Evolutionary conservation across 2,888 invertebrate species (phyloP).

Genomic region (Argynnis bischoffii): DNA sequence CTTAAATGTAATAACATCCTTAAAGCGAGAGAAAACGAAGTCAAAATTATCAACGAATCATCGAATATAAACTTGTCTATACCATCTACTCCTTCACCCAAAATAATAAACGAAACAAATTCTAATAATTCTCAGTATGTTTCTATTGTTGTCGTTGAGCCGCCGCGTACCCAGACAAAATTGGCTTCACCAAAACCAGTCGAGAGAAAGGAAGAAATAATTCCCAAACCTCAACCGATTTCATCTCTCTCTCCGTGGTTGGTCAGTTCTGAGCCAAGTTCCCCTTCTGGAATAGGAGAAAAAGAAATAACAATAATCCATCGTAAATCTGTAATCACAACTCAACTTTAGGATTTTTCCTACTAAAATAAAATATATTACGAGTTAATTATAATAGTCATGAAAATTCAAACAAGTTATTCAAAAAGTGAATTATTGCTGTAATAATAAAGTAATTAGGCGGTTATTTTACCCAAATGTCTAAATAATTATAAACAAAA

Average conservation of each 20-base stretch:
- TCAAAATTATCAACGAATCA: slow-evolving; percentile 74
- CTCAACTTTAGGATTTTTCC: slow-evolving; percentile 82
- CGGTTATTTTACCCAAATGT: no score
- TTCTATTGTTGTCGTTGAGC: slow-evolving; percentile 77
- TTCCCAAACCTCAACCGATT: slow-evolving; percentile 82
- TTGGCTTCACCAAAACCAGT: slow-evolving; percentile 71
- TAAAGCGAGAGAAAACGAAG: slow-evolving; percentile 87
- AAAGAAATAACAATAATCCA: slow-evolving; percentile 87
- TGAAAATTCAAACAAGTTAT: no score
- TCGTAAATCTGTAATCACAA: slow-evolving; percentile 93
- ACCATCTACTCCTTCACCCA: slow-evolving; percentile 76
- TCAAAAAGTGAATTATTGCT: no score
- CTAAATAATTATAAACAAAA: not conserved
- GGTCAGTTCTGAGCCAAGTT: slow-evolving; percentile 88
- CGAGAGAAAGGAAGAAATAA: slow-evolving; percentile 76
- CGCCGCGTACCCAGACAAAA: slow-evolving; percentile 65
- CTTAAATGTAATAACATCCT: slow-evolving; percentile 95
- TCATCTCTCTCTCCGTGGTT: slow-evolving; percentile 92
- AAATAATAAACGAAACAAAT: slow-evolving; percentile 80
- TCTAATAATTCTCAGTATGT: slow-evolving; percentile 76
- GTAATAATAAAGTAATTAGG: no score
- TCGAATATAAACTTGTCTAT: slow-evolving; percentile 71
- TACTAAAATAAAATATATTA: not conserved
- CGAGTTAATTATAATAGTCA: not conserved
- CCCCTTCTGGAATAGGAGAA: slow-evolving; percentile 84